Evolutionary conservation across 2,113 vertebrate species (phyloP).

Genomic region (Perca fluviatilis): DNA sequence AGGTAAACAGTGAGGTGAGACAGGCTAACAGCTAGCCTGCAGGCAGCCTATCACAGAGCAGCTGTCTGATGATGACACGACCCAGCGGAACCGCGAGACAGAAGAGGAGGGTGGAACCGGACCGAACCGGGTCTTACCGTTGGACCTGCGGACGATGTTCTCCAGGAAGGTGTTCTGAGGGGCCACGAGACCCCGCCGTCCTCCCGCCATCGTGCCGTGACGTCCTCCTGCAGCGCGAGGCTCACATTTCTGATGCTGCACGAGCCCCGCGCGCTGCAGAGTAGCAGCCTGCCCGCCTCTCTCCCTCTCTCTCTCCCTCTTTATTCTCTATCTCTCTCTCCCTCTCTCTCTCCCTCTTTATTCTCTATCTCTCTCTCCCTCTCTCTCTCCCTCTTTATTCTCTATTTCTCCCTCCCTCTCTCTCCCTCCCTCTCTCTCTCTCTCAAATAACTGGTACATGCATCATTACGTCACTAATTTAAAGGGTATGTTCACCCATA

Average conservation of each 20-base stretch:
- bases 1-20: no score
- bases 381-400: constrained; percentile 13
- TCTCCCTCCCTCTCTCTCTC: no score
- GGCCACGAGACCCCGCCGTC: constrained; percentile 92
- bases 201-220: constrained; percentile 88
- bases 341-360: constrained; percentile 12
- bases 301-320: neutral
- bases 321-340: constrained; percentile 9
- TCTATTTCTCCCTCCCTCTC: neutral
- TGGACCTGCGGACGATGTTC: constrained; percentile 93
- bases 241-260: constrained; percentile 74
- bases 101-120: neutral
- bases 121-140: constrained; percentile 84
- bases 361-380: neutral
- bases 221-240: constrained; percentile 72
- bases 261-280: constrained; percentile 55
- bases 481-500: no score
- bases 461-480: no score
- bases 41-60: constrained; percentile 5
- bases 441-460: no score
- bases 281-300: neutral
- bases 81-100: constrained; percentile 4
- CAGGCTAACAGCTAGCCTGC: no score
- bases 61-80: neutral
- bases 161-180: constrained; percentile 95